Evolutionary conservation across 2,797 vertebrate species (phyloP).

Genomic region (Chiloscyllium punctatum): DNA sequence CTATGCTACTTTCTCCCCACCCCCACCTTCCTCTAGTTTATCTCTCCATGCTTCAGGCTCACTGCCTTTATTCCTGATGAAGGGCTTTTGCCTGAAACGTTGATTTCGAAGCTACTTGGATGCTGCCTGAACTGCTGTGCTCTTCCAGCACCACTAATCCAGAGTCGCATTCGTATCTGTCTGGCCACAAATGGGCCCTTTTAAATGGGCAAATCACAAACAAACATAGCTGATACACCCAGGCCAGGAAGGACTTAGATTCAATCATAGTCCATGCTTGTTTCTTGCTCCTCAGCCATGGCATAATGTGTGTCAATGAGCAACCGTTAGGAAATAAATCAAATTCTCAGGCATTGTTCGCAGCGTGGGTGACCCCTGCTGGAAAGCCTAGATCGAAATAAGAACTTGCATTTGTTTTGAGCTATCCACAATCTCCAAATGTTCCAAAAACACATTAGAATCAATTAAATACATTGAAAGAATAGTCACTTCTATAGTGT

Average conservation of each 20-base stretch:
- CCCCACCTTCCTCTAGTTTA: too few species aligned
- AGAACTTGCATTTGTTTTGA: too few species aligned
- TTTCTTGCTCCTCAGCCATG: not conserved
- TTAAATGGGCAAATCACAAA: not conserved
- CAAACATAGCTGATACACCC: not conserved
- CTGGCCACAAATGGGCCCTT: not conserved
- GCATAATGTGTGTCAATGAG: not conserved
- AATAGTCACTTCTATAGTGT: not conserved
- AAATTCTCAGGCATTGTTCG: not conserved
- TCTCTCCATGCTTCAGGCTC: too few species aligned
- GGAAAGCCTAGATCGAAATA: not conserved
- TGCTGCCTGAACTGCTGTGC: too few species aligned
- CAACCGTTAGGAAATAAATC: not conserved
- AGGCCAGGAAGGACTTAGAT: not conserved
- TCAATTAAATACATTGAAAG: not conserved
- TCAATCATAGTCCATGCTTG: not conserved
- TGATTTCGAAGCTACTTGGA: too few species aligned
- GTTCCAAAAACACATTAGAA: not conserved
- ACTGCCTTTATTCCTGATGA: too few species aligned
- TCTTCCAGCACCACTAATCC: too few species aligned
- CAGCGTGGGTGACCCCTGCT: not conserved
- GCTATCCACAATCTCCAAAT: too few species aligned
- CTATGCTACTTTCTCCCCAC: too few species aligned
- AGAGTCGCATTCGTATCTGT: not conserved
- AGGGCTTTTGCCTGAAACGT: too few species aligned